Evolutionary conservation across 1,140 invertebrate species (phyloP), one percentile per base, ranked within the genome.

Genomic region (Thaumatotibia leucotreta): DNA sequence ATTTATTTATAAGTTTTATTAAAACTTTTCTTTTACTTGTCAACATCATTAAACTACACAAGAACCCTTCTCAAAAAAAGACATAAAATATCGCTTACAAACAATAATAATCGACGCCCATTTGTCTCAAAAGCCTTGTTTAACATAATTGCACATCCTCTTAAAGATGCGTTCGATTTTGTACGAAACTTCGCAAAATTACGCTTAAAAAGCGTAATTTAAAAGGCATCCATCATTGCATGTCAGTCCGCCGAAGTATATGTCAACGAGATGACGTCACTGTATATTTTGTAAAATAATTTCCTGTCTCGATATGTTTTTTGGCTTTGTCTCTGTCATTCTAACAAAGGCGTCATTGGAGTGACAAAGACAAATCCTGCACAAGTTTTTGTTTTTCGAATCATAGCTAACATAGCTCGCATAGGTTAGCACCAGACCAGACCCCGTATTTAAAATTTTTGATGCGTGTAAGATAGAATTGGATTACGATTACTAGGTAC

Each of bases 41-140:
- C 32, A 9, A 6, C 11, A 45, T n/a, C 14, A 45, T 14, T 45
- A 45, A 14, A 45, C 39, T 45, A 45, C 35, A 39, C 5, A 11
- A 39, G 11, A 9, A 4, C 1, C n/a, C 35, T 50, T 23, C 49
- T 23, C 9, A 24, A 4, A 4, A 27, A n/a, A 14, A 24, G 24
- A 3, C 23, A 27, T 58, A 27, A 58, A 58, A 58, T 58, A 58
- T 58, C 52, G 24, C 23, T 31, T 58, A 27, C 27, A 58, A 58
- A 58, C 52, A 58, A 58, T 8, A 31, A 58, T 58, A 58, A 58
- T 58, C 52, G 27, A 58, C n/a, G 24, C 52, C 6, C 52, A 58
- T 58, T 58, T 58, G 52, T 58, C 14, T 27, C 4, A 27, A 27
- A 58, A 29, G n/a, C 52, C 52, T 31, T 29, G 52, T 31, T 58